Percentiles rank a stretch among this genome's conserved stretches.
Evolutionary conservation across 1,140 invertebrate species (phyloP).

Genomic region (Diprion similis): DNA sequence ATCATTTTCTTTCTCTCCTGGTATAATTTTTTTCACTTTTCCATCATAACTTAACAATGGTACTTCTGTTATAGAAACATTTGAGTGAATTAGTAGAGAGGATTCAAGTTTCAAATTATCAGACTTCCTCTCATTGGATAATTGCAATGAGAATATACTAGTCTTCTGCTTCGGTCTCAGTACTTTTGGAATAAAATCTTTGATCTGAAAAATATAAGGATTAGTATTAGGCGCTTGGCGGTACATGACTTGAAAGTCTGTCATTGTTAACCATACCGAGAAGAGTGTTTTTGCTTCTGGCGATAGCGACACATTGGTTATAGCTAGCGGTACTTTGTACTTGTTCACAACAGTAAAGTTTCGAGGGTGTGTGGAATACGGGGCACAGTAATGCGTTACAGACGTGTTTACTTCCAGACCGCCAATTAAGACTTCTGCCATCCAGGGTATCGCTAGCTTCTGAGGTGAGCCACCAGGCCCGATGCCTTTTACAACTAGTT

Average conservation of each 20-base stretch:
- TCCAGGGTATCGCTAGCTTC: slow-evolving; percentile 69
- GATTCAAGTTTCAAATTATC: slow-evolving; percentile 71
- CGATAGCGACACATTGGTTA: slow-evolving; percentile 74
- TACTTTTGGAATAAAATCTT: slow-evolving; percentile 67
- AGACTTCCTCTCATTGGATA: slow-evolving; percentile 60
- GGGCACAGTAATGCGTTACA: slow-evolving; percentile 64
- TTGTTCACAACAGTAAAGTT: slow-evolving; percentile 73
- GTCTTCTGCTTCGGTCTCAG: slow-evolving; percentile 69
- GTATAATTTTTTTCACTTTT: slow-evolving; percentile 67
- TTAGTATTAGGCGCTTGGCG: slow-evolving; percentile 6
- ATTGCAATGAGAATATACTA: slow-evolving; percentile 67
- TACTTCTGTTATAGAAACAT: slow-evolving; percentile 74
- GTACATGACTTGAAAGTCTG: slow-evolving; percentile 26
- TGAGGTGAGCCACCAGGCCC: slow-evolving; percentile 63
- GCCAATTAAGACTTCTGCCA: slow-evolving; percentile 64
- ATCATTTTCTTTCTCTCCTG: slow-evolving; percentile 60
- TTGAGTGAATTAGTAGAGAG: slow-evolving; percentile 73
- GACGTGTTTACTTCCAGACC: slow-evolving; percentile 64
- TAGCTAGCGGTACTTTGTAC: slow-evolving; percentile 73
- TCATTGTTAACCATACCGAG: slow-evolving; percentile 54
- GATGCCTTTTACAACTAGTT: slow-evolving; percentile 74
- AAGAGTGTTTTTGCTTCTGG: slow-evolving; percentile 68
- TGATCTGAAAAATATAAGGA: slow-evolving; percentile 64
- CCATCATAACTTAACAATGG: slow-evolving; percentile 80
- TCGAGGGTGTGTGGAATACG: slow-evolving; percentile 59